Evolutionary conservation across 1,140 invertebrate species (phyloP).

Genomic region (Saccostrea cuccullata): DNA sequence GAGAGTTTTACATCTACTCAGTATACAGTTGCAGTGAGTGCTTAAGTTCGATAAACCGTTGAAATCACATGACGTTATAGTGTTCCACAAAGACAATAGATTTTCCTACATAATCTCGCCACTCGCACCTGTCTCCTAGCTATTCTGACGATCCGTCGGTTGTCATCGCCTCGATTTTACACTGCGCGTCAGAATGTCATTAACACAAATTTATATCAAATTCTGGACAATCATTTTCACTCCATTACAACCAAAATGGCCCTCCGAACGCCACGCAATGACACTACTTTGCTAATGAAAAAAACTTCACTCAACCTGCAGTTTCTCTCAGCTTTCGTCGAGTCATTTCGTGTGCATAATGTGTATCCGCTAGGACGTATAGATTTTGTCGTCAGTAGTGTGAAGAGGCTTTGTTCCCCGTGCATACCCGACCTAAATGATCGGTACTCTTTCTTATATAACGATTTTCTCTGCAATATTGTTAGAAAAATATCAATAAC

Average conservation of each 20-base stretch:
- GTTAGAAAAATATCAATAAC: conserved; percentile 30
- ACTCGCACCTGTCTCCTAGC: conserved; percentile 14
- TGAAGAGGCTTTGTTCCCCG: not conserved
- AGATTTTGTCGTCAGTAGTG: conserved; percentile 13
- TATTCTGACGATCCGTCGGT: conserved; percentile 19
- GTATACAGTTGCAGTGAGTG: conserved; percentile 12
- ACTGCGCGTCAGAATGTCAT: conserved; percentile 23
- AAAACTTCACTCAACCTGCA: conserved; percentile 15
- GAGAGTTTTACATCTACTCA: conserved; percentile 19
- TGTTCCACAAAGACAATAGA: conserved; percentile 35
- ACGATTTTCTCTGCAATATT: conserved; percentile 34
- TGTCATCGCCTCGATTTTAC: conserved; percentile 28
- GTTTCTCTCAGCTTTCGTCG: not conserved
- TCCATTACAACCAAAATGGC: conserved; percentile 18
- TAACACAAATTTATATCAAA: conserved; percentile 35
- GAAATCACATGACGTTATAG: conserved; percentile 33
- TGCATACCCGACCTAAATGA: conserved; percentile 32
- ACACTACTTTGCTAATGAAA: conserved; percentile 7
- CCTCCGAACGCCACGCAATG: conserved; percentile 16
- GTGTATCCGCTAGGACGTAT: conserved; percentile 30
- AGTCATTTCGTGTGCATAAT: conserved; percentile 21
- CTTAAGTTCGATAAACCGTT: conserved; percentile 21
- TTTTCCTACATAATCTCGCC: conserved; percentile 21
- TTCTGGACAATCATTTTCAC: conserved; percentile 35
- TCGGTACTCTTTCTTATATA: conserved; percentile 28